Evolutionary conservation across 2,113 vertebrate species (phyloP).

Genomic region (Macroglossus sobrinus): DNA sequence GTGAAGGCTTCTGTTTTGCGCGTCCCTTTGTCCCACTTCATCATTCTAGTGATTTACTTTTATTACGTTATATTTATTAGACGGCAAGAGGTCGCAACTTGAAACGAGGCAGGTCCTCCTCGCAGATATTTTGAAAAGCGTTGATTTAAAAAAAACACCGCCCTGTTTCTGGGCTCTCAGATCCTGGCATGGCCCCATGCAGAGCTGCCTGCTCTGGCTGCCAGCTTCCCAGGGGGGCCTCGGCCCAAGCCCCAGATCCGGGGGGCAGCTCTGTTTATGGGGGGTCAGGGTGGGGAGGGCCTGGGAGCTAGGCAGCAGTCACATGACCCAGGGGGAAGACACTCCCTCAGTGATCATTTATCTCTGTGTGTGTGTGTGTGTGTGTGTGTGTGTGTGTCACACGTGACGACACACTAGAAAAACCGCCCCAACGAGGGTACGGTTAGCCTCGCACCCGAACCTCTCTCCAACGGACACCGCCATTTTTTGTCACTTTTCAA

Average conservation of each 20-base stretch:
- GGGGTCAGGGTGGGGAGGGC: background rate
- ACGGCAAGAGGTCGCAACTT: background rate
- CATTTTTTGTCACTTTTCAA: background rate
- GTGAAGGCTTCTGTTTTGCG: background rate
- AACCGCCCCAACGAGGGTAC: background rate
- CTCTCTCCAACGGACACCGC: too few relatives aligned
- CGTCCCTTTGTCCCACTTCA: background rate
- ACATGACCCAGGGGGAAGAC: too few relatives aligned
- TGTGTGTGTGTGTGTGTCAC: background rate
- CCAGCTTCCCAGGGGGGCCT: background rate
- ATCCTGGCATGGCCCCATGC: background rate
- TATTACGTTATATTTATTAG: background rate
- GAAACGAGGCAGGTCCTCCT: background rate
- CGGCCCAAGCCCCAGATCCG: background rate
- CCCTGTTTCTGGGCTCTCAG: background rate
- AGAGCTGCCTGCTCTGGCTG: too few relatives aligned
- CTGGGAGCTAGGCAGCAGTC: background rate
- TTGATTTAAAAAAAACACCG: too few relatives aligned
- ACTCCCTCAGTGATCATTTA: background rate
- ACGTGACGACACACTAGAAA: background rate
- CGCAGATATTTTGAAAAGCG: accelerated
- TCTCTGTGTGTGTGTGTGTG: too few relatives aligned
- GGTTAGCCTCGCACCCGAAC: background rate
- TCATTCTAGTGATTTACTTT: background rate
- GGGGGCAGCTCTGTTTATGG: accelerated